Base-by-base conservation (phyloP, 2,113 vertebrate genomes). In the Procavia capensis region DNA sequence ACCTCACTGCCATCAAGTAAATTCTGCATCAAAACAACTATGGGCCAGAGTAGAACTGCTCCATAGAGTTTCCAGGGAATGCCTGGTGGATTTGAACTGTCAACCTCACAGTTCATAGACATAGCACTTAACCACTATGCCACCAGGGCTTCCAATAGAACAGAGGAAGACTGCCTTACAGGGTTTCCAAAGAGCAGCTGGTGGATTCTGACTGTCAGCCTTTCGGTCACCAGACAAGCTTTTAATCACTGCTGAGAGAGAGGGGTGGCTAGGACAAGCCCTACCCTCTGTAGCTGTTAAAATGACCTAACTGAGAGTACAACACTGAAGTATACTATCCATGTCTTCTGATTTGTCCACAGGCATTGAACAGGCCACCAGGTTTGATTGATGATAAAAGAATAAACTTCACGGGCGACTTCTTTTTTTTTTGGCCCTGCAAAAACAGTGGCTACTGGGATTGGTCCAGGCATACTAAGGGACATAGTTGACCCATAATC, bases 401-500 rank as follows among this genome's bases (percentile, higher is more conserved):
- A 88, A 25, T 2, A 70, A 64, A 90, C 61, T 66, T 94, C 91
- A 95, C 82, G 90, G 81, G 68, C 2, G 88, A 95, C 66, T 74
- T 64, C 57, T 74, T 80, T 85, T 84, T 63, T 74, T 76, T 78
- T 84, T 75, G n/a, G n/a, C n/a, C 27, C 50, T 45, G 43, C 16
- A 27, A 82, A 54, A 68, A 74, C 41, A 79, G 27, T 81, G 20
- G 43, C 24, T 95, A 78, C 34, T 72, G 29, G 13, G 68, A 75
- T 80, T 43, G 31, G 50, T 84, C 91, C 41, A 39, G 20, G 24
- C 29, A 31, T 75, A 78, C 16, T 54, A 64, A 85, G 22, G 85
- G 63, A 96, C n/a, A 24, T 0, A 50, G 20, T 36, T 90, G 54
- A 43, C 43, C 83, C 34, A 61, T 72, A 31, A 50, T 17, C 61